phyloP scores from a whole-genome alignment of 2,888 invertebrate genomes.

The Latrodectus hesperus region DNA sequence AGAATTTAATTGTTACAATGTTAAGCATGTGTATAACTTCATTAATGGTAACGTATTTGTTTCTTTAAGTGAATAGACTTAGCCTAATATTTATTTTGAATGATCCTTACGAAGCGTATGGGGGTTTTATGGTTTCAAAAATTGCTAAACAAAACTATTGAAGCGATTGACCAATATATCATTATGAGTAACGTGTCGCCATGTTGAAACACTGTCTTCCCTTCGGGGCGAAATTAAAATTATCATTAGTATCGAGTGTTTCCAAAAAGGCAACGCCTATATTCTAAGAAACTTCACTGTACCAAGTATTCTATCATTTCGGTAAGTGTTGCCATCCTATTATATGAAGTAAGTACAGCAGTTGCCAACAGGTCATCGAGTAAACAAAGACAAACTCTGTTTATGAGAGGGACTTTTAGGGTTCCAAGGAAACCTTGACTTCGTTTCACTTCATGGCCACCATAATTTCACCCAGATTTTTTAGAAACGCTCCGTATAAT shows the following conservation, averaged over 20 bases:
- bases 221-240: too few relatives aligned
- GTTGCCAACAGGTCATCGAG: constrained; percentile 1
- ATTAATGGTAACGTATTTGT: too few relatives aligned
- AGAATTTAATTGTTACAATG: too few relatives aligned
- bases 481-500: neutral
- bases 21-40: too few relatives aligned
- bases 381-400: constrained; percentile 28
- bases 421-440: constrained; percentile 19
- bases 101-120: too few relatives aligned
- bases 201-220: too few relatives aligned
- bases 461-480: neutral
- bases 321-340: constrained; percentile 13
- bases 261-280: constrained; percentile 19
- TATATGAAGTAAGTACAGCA: constrained; percentile 1
- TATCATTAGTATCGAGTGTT: neutral
- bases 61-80: too few relatives aligned
- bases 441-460: constrained; percentile 29
- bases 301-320: neutral
- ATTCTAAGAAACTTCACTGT: constrained; percentile 8
- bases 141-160: too few relatives aligned
- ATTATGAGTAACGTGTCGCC: too few relatives aligned
- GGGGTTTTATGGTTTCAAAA: too few relatives aligned
- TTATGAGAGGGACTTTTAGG: constrained; percentile 4
- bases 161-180: too few relatives aligned
- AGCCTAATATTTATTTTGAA: too few relatives aligned